Conservation (phyloP, 2,113 vertebrate species). For the Sphaerodactylus townsendi region DNA sequence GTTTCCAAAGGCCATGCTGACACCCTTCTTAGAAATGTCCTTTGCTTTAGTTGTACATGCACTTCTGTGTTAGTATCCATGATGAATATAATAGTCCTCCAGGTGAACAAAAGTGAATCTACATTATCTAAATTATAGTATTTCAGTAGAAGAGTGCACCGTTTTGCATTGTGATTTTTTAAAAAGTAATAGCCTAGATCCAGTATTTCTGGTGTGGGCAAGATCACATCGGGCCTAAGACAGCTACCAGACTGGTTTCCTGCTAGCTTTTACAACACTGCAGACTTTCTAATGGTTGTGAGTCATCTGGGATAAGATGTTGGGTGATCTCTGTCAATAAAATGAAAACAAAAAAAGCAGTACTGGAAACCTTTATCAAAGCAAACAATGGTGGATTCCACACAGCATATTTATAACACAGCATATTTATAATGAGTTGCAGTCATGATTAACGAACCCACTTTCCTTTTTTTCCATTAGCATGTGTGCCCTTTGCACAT, state of each 20-base stretch:
- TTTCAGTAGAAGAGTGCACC: not conserved
- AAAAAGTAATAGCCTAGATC: too few relatives aligned
- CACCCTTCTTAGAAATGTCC: not conserved
- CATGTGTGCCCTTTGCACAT: too few relatives aligned
- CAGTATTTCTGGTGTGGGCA: too few relatives aligned
- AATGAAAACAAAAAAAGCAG: not conserved
- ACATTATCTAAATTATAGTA: not conserved
- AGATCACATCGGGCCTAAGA: not conserved
- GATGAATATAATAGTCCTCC: not conserved
- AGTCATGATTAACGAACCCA: too few relatives aligned
- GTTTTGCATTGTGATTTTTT: not conserved
- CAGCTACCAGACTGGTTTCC: not conserved
- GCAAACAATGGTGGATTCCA: not conserved
- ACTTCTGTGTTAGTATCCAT: not conserved
- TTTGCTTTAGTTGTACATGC: not conserved
- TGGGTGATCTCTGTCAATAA: not conserved
- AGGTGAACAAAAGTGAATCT: not conserved
- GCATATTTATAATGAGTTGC: too few relatives aligned
- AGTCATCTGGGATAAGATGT: not conserved
- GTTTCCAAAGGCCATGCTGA: too few relatives aligned
- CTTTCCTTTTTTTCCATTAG: too few relatives aligned
- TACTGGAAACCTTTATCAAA: not conserved
- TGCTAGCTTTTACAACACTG: not conserved
- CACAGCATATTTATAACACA: too few relatives aligned
- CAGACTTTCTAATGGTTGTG: not conserved